Evolutionary conservation across 2,113 vertebrate genomes (phyloP), one percentile per base, ranked within the genome.

Genomic region (Nerophis lumbriciformis): DNA sequence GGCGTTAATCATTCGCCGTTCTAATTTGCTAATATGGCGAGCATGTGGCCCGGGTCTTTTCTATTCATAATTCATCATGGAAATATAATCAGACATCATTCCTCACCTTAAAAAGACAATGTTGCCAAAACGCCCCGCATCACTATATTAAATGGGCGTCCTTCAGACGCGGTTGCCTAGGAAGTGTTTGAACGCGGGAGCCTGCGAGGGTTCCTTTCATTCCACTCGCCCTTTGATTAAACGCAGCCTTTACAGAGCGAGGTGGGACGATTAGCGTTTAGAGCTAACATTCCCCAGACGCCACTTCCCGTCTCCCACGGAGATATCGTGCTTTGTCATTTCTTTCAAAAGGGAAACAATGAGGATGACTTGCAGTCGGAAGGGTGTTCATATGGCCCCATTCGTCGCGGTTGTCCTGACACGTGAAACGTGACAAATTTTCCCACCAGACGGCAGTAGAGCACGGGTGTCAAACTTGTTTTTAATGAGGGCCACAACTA

Each of bases 21-120:
- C 66, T 83, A 71, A 87, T 90, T 88, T 87, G 77, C 84, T 87
- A 86, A 90, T 90, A 89, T 88, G 81, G 81, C 73, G 78, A 72
- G 71, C 59, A 75, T 76, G 71, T 80, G 73, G 88, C 71, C 78
- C 55, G 16, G 75, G 75, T 77, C 66, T 79, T 79, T 83, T 83
- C 78, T 78, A 79, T 86, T 89, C 84, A 85, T 85, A 81, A 74
- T 84, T 84, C 86, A 89, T 84, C 78, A 86, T 58, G 66, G 69
- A 81, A 89, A 90, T 88, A 52, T 81, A 88, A 82, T 85, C 81
- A 83, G 73, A 84, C 82, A 84, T 83, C 78, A 81, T 71, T 80
- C 67, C 73, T 73, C 59, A 61, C 69, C 67, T 77, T 72, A 78
- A 21, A 72, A 53, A 76, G 53, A 80, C 66, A 61, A 78, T 77